phyloP scores from a whole-genome alignment of 2,113 vertebrate genomes.

The Proterorhinus semilunaris region DNA sequence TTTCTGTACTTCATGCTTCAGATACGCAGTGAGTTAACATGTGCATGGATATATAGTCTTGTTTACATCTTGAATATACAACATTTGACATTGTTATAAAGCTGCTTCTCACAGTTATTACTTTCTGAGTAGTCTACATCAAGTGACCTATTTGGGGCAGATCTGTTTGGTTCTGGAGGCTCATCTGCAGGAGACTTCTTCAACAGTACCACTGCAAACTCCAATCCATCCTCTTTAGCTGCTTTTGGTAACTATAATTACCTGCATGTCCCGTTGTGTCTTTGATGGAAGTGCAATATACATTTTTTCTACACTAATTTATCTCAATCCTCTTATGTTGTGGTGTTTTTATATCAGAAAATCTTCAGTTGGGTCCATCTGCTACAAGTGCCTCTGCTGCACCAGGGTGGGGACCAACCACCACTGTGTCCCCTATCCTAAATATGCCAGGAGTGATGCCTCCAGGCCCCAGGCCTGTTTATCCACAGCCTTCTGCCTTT shows the following conservation, averaged over 20 bases:
- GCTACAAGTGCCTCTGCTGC: constrained; percentile 51
- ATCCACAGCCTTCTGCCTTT: constrained; percentile 72
- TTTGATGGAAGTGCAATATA: no score
- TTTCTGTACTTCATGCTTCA: constrained; percentile 60
- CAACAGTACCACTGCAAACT: constrained; percentile 26
- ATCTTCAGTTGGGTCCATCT: constrained; percentile 69
- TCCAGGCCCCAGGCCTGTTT: constrained; percentile 63
- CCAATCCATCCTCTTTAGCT: constrained; percentile 48
- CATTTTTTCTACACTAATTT: not conserved
- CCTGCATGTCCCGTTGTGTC: no score
- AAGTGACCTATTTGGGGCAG: constrained; percentile 80
- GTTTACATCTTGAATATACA: not conserved
- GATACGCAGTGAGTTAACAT: constrained; percentile 63
- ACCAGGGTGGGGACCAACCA: constrained; percentile 75
- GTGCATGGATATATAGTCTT: not conserved
- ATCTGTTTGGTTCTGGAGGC: constrained; percentile 74
- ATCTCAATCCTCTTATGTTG: not conserved
- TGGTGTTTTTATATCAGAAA: constrained; percentile 64
- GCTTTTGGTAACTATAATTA: constrained; percentile 63
- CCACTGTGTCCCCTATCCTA: constrained; percentile 66
- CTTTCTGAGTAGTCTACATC: constrained; percentile 70
- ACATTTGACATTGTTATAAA: not conserved
- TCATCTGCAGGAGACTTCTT: constrained; percentile 75
- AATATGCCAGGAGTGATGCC: constrained; percentile 59
- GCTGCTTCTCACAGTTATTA: not conserved